Base-by-base conservation (phyloP, 1,140 invertebrate genomes). In the Zaprionus tsacasi region DNA sequence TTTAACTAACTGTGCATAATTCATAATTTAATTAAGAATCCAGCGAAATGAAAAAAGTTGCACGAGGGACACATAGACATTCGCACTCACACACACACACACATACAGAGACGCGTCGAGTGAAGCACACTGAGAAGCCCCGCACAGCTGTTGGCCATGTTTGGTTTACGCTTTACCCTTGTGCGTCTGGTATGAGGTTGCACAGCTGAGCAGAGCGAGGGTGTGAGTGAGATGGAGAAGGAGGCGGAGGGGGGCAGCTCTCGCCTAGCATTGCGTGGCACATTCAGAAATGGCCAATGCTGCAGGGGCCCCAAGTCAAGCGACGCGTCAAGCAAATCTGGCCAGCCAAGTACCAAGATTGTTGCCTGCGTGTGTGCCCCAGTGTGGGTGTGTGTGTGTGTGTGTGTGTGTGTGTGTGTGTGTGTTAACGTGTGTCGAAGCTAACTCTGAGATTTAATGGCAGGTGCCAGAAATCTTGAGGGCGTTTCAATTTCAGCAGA, bases 1-100 rank as follows among this genome's bases (percentile, higher is more conserved):
- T 76, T 81, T 81, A 83, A 83, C 78, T 83, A 81, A 83, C 76
- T 81, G 81, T 83, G 81, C 81, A 83, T 83, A 83, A 83, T 83
- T 83, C 81, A 83, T 83, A 83, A 83, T 83, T 83, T 83, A 83
- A 83, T 83, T 83, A 83, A 83, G 79, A 83, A 83, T 77, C 73
- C 76, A 83, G 74, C 79, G 75, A 81, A 81, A 75, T 76, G 72
- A 81, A 70, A 78, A 78, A 78, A 78, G 66, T 70, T 78, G 74
- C 75, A 76, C 73, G 30, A 73, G 70, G 73, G 69, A 74, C 71
- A 70, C 71, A 74, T 70, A 74, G 71, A 72, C 48, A 48, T 33
- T 36, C 38, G 21, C 36, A 35, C 13, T 1, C 11, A 43, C 40
- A 15, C 40, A 43, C 40, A 45, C 6, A 43, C n/a, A n/a, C 40